A percentile compares a stretch with the other conserved stretches of the same genome.
phyloP scores from a whole-genome alignment of 2,888 invertebrate species.

The Heliconius hortense region DNA sequence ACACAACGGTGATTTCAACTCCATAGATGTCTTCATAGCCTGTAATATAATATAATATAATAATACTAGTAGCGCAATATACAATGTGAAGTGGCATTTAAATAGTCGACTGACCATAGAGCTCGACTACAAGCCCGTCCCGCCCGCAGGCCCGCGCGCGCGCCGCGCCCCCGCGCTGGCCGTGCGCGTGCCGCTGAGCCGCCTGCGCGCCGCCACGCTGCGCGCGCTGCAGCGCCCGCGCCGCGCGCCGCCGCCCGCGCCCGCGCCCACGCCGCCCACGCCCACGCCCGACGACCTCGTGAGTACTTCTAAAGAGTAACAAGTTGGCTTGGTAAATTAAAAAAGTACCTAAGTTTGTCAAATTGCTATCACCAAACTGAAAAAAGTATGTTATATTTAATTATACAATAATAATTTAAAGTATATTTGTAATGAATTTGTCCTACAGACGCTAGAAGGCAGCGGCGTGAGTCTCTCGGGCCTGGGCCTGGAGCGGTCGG shows the following conservation, averaged over 20 bases:
- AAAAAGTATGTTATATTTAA: neutral
- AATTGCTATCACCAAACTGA: too few species aligned
- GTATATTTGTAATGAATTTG: neutral
- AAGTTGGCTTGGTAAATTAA: too few species aligned
- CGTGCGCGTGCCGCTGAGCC: slow-evolving; percentile 64
- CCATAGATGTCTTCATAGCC: too few species aligned
- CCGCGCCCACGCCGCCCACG: slow-evolving; percentile 53
- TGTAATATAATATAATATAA: too few species aligned
- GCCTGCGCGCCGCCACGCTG: slow-evolving; percentile 61
- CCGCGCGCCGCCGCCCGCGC: slow-evolving; percentile 47
- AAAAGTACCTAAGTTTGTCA: too few species aligned
- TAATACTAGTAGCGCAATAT: too few species aligned
- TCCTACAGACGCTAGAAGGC: slow-evolving; percentile 68
- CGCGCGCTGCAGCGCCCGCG: slow-evolving; percentile 62
- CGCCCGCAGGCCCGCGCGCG: slow-evolving; percentile 19
- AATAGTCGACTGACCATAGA: too few species aligned
- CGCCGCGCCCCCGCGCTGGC: slow-evolving; percentile 53
- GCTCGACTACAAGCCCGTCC: too few species aligned
- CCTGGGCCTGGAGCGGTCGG: slow-evolving; percentile 84
- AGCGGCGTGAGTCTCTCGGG: slow-evolving; percentile 82
- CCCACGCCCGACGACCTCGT: slow-evolving; percentile 38
- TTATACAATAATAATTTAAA: neutral
- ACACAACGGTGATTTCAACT: neutral
- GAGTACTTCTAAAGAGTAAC: too few species aligned
- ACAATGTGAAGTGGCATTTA: too few species aligned